A percentile compares a stretch with the other conserved stretches of the same genome.
Evolutionary conservation across 2,113 vertebrate species (phyloP).

Genomic region (Galemys pyrenaicus): DNA sequence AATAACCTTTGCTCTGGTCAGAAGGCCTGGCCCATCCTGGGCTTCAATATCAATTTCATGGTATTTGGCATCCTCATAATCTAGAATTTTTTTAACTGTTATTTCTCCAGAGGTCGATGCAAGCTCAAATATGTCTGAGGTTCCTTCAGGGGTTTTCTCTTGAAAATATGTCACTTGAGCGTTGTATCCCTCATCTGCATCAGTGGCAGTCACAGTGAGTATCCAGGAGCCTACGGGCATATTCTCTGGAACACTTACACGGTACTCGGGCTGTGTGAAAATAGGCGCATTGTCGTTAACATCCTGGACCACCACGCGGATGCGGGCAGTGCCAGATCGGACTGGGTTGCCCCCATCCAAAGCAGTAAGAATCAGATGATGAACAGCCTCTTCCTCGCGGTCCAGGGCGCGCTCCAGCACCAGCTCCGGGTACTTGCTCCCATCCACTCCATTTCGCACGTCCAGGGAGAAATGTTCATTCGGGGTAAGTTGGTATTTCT

Average conservation of each 20-base stretch:
- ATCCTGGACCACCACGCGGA: constrained; percentile 78
- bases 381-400: constrained; percentile 72
- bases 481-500: constrained; percentile 82
- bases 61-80: constrained; percentile 84
- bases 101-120: constrained; percentile 82
- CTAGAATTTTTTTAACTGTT: constrained; percentile 77
- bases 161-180: constrained; percentile 85
- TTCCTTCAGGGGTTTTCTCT: constrained; percentile 73
- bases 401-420: constrained; percentile 81
- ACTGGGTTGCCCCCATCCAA: constrained; percentile 73
- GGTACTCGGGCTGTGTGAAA: constrained; percentile 74
- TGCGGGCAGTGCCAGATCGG: constrained; percentile 67
- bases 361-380: constrained; percentile 77
- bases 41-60: constrained; percentile 86
- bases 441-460: constrained; percentile 66
- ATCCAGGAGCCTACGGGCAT: constrained; percentile 74
- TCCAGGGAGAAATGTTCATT: constrained; percentile 85
- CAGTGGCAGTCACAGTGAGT: constrained; percentile 84
- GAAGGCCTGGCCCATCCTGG: constrained; percentile 84
- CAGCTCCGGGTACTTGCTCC: constrained; percentile 80
- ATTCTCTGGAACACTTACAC: constrained; percentile 81
- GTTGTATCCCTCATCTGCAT: constrained; percentile 87
- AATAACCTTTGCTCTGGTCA: constrained; percentile 80
- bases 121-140: constrained; percentile 81
- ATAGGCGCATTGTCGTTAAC: constrained; percentile 78